phyloP scores from a whole-genome alignment of 2,113 vertebrate genomes.

The Aspiorhynchus laticeps region DNA sequence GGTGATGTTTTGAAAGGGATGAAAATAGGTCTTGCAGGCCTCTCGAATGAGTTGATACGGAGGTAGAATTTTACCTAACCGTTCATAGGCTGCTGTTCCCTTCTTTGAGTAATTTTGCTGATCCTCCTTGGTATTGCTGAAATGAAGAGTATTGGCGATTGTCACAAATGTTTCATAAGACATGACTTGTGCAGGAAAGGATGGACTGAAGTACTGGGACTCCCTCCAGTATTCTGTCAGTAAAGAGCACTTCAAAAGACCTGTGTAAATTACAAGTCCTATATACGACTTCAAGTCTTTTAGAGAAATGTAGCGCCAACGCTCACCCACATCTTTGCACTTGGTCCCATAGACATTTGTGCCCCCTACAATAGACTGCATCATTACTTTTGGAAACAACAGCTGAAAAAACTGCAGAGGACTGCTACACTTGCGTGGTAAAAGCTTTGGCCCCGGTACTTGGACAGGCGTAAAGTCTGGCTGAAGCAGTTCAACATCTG shows the following conservation, averaged over 20 bases:
- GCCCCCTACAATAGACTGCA: neutral
- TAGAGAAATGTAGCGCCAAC: neutral
- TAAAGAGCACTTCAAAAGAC: neutral
- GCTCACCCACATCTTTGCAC: neutral
- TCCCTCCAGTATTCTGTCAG: conserved; percentile 7
- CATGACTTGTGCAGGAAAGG: conserved; percentile 20
- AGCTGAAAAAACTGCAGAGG: conserved; percentile 26
- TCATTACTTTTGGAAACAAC: neutral
- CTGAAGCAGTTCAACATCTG: neutral
- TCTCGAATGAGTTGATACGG: neutral
- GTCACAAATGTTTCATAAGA: neutral
- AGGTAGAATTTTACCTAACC: conserved; percentile 8
- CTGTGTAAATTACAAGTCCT: conserved; percentile 2
- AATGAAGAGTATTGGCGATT: neutral
- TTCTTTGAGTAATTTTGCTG: neutral
- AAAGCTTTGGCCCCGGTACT: conserved; percentile 18
- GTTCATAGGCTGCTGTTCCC: conserved; percentile 33
- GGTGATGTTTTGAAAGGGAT: conserved; percentile 24
- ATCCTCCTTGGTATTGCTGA: neutral
- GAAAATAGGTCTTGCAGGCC: conserved; percentile 31
- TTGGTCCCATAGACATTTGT: conserved; percentile 17
- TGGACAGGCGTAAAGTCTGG: neutral
- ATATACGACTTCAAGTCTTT: conserved; percentile 10
- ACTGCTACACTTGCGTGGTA: conserved; percentile 15
- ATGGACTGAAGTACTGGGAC: neutral